Base-by-base conservation (phyloP, 2,113 vertebrate species). In the Cettia cetti region DNA sequence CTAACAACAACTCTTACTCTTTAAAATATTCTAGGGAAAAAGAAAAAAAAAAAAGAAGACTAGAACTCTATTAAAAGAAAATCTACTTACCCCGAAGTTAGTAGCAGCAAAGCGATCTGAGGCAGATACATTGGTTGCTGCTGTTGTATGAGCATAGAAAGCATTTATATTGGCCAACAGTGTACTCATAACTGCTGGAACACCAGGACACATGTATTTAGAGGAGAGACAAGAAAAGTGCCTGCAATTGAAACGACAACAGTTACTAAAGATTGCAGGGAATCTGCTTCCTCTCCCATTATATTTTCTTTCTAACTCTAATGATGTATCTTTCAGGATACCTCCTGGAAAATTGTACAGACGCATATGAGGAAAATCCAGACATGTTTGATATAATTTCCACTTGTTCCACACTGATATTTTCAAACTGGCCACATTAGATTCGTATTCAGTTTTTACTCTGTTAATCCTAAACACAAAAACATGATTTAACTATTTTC, bases 201-300 rank as follows among this genome's bases (percentile, higher is more conserved):
- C 99, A 30, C 99, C 98, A 3, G 99, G 98, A 83, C 99, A 99
- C 99, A 99, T 99, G 97, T 99, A 99, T 90, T 99, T 99, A 61
- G 99, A 99, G 35, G 99, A 99, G 2, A 99, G 97, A 96, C 99
- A 99, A 56, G 99, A 99, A 87, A 99, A 99, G 97, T 99, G 99
- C 96, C 99, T 99, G 91, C 13, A 96, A 97, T 74, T 91, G 82
- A 97, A 95, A 96, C 89, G 93, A 69, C 4, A 84, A 52, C 39
- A 26, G 7, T 90, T 77, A 57, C 31, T 69, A 52, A 65, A 61
- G 35, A 35, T 15, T 21, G 30, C 14, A 64, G 26, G 37, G 17
- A 63, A 77, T 61, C 42, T 54, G 16, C 21, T 69, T 11, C 30
- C 80, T 68, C 59, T 81, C 49, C 61, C 19, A 40, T 4, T 22